Conservation (phyloP, 1,140 invertebrate species). For the Caenorhabditis elegans region DNA sequence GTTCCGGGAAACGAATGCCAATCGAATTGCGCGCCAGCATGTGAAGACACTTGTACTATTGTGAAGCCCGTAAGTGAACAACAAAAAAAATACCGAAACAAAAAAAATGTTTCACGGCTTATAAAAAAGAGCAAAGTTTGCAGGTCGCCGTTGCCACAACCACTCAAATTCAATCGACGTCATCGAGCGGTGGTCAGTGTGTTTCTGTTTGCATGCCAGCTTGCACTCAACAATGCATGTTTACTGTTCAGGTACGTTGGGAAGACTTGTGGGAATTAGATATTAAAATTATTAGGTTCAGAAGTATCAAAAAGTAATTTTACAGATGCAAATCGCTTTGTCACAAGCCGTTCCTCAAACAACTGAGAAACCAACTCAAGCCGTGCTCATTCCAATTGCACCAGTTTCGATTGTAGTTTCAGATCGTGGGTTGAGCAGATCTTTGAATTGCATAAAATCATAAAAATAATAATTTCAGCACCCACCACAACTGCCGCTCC, state of each 20-base stretch:
- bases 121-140: constrained; percentile 16
- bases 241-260: constrained; percentile 23
- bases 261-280: too few species aligned
- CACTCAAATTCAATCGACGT: constrained; percentile 9
- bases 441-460: too few species aligned
- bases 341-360: neutral
- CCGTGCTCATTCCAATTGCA: neutral
- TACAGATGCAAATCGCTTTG: neutral
- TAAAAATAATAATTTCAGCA: neutral
- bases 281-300: too few species aligned
- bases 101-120: neutral
- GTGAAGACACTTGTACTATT: constrained; percentile 27
- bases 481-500: neutral
- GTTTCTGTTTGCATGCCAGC: constrained; percentile 30
- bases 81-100: neutral
- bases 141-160: constrained; percentile 9
- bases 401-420: neutral
- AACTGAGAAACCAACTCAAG: neutral
- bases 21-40: constrained; percentile 21
- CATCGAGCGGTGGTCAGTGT: constrained; percentile 25
- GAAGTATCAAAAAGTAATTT: neutral
- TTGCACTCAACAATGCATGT: constrained; percentile 31
- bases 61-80: neutral
- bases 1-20: constrained; percentile 17
- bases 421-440: neutral